Conservation (phyloP, 2,888 invertebrate genomes). For the Drosophila neotestacea region DNA sequence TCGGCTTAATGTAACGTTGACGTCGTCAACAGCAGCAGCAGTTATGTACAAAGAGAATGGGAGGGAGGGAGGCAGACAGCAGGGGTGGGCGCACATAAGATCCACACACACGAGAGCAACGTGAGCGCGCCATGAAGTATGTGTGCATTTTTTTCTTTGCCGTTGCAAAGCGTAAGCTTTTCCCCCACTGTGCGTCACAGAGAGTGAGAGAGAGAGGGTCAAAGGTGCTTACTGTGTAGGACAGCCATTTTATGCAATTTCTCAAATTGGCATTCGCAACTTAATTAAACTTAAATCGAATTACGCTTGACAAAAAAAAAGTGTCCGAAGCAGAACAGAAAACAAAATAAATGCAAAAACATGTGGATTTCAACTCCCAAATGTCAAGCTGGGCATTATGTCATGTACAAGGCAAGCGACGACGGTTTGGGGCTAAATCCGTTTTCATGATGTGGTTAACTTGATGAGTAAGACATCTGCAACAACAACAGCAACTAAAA, state of each 20-base stretch:
- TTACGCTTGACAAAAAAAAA: slow-evolving; percentile 27
- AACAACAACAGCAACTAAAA: slow-evolving; percentile 28
- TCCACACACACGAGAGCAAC: slow-evolving; percentile 42
- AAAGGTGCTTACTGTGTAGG: background rate
- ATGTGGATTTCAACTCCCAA: slow-evolving; percentile 18
- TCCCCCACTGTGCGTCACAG: slow-evolving; percentile 10
- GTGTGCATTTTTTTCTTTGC: slow-evolving; percentile 40
- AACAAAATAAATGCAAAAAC: slow-evolving; percentile 1
- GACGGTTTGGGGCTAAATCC: slow-evolving; percentile 33
- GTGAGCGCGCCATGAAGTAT: slow-evolving; percentile 72
- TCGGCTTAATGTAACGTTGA: slow-evolving; percentile 39
- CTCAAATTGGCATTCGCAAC: slow-evolving; percentile 24
- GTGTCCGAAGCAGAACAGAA: slow-evolving; percentile 13
- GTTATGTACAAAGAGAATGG: slow-evolving; percentile 21
- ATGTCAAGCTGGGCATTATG: slow-evolving; percentile 45
- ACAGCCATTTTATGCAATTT: slow-evolving; percentile 37
- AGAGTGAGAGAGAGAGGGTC: background rate
- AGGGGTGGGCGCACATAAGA: slow-evolving; percentile 42
- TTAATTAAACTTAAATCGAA: slow-evolving; percentile 37
- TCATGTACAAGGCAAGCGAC: slow-evolving; percentile 58
- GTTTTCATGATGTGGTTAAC: slow-evolving; percentile 47
- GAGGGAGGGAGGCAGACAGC: background rate
- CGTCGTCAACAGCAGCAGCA: slow-evolving; percentile 25
- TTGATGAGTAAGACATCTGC: slow-evolving; percentile 48
- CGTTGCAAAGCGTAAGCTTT: slow-evolving; percentile 55